Conservation (phyloP, 2,888 invertebrate genomes). For the Xanthostigma xanthostigma region DNA sequence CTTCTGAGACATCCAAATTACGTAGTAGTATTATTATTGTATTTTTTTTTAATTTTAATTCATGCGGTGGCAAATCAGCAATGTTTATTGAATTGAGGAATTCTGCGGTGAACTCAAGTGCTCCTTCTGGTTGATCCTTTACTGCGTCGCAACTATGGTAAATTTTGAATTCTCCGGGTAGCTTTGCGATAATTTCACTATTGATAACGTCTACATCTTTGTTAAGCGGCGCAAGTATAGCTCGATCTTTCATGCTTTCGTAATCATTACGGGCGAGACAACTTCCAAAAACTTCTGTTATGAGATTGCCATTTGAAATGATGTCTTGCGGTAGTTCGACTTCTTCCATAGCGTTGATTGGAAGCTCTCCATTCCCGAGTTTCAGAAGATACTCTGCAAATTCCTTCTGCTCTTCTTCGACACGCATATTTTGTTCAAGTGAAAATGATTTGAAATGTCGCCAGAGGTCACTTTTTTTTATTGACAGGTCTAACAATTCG, state of each 20-base stretch:
- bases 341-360: not conserved
- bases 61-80: not conserved
- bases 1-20: conserved; percentile 10
- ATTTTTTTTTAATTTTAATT: not conserved
- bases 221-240: conserved; percentile 1
- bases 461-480: no score
- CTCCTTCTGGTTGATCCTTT: not conserved
- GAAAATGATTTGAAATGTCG: no score
- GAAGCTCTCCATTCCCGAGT: not conserved
- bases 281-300: not conserved
- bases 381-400: conserved; percentile 1
- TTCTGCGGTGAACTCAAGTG: not conserved
- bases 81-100: not conserved
- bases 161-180: not conserved
- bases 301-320: not conserved
- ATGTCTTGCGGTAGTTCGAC: not conserved
- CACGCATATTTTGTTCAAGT: not conserved
- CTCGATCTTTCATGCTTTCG: not conserved
- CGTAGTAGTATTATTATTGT: conserved; percentile 12
- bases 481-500: no score
- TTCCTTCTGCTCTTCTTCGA: not conserved
- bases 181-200: not conserved
- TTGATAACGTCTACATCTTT: not conserved
- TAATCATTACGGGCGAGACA: not conserved
- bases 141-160: not conserved